Evolutionary conservation across 2,113 vertebrate genomes (phyloP).

Genomic region (Turdus rufiventris): DNA sequence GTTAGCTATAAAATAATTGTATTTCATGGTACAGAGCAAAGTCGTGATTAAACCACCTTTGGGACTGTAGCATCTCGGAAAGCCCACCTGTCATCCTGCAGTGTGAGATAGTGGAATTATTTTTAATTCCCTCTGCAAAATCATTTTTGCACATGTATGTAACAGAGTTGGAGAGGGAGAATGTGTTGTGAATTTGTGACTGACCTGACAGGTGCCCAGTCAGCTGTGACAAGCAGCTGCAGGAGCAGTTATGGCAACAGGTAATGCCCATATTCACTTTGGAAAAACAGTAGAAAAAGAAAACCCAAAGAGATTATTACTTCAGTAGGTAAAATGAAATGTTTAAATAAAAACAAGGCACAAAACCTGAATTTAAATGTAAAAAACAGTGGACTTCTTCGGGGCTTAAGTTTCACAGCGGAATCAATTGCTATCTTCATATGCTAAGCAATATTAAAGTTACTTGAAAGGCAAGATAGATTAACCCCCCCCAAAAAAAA

Average conservation of each 20-base stretch:
- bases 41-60: neutral
- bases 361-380: neutral
- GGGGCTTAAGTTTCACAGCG: neutral
- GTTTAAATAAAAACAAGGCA: neutral
- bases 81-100: neutral
- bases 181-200: neutral
- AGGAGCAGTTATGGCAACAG: neutral
- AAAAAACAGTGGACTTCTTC: neutral
- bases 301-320: neutral
- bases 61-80: neutral
- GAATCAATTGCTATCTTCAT: neutral
- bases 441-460: neutral
- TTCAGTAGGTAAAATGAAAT: neutral
- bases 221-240: neutral
- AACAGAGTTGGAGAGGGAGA: neutral
- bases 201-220: neutral
- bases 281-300: neutral
- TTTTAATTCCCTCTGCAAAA: neutral
- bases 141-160: neutral
- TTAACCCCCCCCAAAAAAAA: too few species aligned
- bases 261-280: neutral
- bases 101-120: neutral
- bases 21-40: neutral
- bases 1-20: constrained; percentile 13
- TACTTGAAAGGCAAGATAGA: neutral